Conservation (phyloP, 2,888 invertebrate genomes). For the Caenorhabditis wallacei region DNA sequence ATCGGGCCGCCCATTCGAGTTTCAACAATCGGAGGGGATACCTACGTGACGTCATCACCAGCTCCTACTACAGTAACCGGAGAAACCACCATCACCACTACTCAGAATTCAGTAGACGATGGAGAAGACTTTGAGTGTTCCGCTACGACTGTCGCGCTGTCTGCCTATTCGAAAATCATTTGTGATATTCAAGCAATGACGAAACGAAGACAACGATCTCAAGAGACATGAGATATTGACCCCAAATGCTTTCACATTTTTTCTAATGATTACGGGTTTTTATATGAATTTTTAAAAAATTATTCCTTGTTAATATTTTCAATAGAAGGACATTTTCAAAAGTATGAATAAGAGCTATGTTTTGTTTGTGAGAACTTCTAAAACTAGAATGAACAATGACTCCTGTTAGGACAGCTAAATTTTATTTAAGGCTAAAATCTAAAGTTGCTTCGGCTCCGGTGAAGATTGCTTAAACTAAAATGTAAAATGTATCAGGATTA, state of each 20-base stretch:
- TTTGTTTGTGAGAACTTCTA: too few species aligned
- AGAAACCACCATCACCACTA: slow-evolving; percentile 3
- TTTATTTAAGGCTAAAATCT: too few species aligned
- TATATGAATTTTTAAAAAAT: slow-evolving; percentile 10
- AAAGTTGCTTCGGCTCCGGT: too few species aligned
- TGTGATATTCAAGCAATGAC: slow-evolving; percentile 31
- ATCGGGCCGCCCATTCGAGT: slow-evolving; percentile 26
- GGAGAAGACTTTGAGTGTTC: slow-evolving; percentile 23
- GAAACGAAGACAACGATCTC: slow-evolving; percentile 36
- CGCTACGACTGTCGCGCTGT: slow-evolving; percentile 21
- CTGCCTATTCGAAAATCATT: slow-evolving; percentile 28
- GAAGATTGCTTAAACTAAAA: too few species aligned
- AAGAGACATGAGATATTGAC: slow-evolving; percentile 14
- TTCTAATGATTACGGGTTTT: slow-evolving; percentile 40
- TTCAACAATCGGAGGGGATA: slow-evolving; percentile 30
- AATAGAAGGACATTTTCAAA: too few species aligned
- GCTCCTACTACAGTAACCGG: slow-evolving; percentile 2
- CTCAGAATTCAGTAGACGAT: neutral
- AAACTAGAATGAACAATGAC: too few species aligned
- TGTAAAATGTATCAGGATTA: too few species aligned
- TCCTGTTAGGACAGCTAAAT: too few species aligned
- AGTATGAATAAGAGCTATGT: too few species aligned
- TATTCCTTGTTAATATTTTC: neutral
- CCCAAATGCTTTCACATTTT: slow-evolving; percentile 7
- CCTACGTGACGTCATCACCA: slow-evolving; percentile 21